A percentile compares a stretch with the other conserved stretches of the same genome.
These are phyloP conservation scores for Alentia gelatinosa DNA, from an alignment of 2,888 invertebrate species.

Conservation along the genomic window DNA sequence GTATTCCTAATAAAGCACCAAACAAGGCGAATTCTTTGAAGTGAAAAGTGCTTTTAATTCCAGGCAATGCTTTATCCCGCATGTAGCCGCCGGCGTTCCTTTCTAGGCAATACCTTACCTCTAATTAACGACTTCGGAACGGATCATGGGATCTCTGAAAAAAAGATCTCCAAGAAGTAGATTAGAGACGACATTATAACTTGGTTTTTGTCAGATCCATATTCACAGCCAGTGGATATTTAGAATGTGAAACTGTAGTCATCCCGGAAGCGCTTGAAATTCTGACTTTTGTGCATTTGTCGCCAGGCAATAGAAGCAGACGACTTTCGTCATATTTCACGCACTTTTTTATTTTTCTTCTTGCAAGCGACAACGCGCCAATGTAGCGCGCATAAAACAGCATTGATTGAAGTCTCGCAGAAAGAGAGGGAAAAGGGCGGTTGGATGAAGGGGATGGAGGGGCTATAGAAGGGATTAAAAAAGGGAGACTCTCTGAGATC, in stretches of 20 bases:
- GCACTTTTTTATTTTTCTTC: background rate
- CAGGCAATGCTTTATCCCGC: slow-evolving; percentile 5
- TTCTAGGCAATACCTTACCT: slow-evolving; percentile 40
- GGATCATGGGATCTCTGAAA: slow-evolving; percentile 22
- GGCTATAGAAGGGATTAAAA: background rate
- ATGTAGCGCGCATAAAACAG: background rate
- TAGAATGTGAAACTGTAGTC: background rate
- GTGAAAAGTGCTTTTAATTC: slow-evolving; percentile 45
- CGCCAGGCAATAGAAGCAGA: background rate
- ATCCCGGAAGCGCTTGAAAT: background rate
- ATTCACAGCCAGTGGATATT: background rate
- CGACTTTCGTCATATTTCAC: slow-evolving; percentile 15
- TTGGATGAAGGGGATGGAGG: background rate
- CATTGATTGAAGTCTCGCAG: background rate
- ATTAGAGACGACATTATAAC: slow-evolving; percentile 25
- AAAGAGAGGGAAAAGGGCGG: background rate
- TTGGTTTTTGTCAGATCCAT: background rate
- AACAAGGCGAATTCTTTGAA: slow-evolving; percentile 35
- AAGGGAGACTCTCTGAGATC: background rate
- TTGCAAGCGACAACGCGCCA: background rate
- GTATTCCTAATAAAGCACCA: slow-evolving; percentile 36
- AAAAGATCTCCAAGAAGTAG: background rate
- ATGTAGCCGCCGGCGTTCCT: background rate
- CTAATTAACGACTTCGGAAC: slow-evolving; percentile 40
- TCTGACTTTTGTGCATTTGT: slow-evolving; percentile 12